Conservation (phyloP, 1,140 invertebrate genomes). For the Gonatopus flavifemur region DNA sequence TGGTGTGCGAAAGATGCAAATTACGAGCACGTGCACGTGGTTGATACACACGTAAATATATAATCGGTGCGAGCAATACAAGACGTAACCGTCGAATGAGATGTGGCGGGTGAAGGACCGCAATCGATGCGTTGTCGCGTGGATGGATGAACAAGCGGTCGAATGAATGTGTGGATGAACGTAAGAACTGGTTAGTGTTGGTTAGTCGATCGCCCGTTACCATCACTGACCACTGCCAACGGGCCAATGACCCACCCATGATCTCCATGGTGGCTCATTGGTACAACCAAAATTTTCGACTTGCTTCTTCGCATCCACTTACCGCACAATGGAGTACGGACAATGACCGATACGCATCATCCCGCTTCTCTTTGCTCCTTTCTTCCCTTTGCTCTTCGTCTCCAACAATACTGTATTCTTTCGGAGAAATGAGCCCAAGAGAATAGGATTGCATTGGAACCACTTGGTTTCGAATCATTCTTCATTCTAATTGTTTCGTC, state of each 20-base stretch:
- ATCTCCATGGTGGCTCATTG: slow-evolving; percentile 19
- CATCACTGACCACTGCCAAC: slow-evolving; percentile 56
- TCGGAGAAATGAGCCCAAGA: too few species aligned
- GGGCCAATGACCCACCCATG: slow-evolving; percentile 44
- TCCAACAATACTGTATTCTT: too few species aligned
- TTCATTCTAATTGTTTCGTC: too few species aligned
- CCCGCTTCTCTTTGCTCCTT: not conserved
- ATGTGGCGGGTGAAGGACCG: slow-evolving; percentile 46
- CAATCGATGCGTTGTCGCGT: slow-evolving; percentile 20
- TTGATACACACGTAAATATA: slow-evolving; percentile 28
- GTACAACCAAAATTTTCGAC: slow-evolving; percentile 42
- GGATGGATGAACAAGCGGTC: slow-evolving; percentile 33
- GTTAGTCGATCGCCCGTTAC: slow-evolving; percentile 44
- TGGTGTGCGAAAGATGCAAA: too few species aligned
- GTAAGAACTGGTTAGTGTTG: slow-evolving; percentile 8
- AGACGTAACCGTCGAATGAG: slow-evolving; percentile 34
- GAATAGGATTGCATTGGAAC: too few species aligned
- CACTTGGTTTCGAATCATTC: too few species aligned
- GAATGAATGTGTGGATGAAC: slow-evolving; percentile 5
- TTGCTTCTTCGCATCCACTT: not conserved
- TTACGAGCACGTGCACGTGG: slow-evolving; percentile 32
- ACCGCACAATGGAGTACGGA: slow-evolving; percentile 1
- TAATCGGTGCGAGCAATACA: too few species aligned
- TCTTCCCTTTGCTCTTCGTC: not conserved
- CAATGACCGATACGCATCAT: not conserved